These are phyloP conservation scores for Paratilapia polleni DNA, from an alignment of 2,113 vertebrate genomes.

Conservation along the genomic window DNA sequence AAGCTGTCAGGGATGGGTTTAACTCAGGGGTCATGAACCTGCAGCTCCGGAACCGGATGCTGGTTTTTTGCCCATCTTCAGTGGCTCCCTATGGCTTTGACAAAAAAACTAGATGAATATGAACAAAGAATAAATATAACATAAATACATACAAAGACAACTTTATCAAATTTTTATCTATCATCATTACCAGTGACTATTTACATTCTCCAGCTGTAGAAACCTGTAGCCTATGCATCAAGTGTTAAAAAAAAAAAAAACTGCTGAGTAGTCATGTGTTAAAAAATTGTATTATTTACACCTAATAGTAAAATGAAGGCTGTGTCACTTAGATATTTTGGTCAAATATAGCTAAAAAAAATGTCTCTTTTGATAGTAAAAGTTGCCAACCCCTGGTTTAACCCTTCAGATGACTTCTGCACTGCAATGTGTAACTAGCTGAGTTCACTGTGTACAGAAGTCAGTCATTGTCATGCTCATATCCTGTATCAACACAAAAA, in stretches of 20 bases:
- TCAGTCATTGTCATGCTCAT: conserved; percentile 33
- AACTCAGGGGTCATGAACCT: background rate
- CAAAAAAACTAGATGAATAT: background rate
- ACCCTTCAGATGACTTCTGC: conserved; percentile 23
- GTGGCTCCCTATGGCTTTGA: background rate
- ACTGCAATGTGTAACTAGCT: conserved; percentile 37
- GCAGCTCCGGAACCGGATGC: background rate
- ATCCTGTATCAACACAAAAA: conserved; percentile 25
- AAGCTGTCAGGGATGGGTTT: conserved; percentile 41
- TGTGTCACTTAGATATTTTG: background rate
- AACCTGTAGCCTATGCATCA: background rate
- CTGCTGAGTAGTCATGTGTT: background rate
- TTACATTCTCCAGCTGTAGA: background rate
- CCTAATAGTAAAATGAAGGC: background rate
- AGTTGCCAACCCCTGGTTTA: conserved; percentile 15
- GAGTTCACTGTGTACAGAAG: conserved; percentile 13
- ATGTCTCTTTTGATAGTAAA: background rate
- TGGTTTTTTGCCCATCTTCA: background rate
- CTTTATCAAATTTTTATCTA: too few species aligned
- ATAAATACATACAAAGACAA: too few species aligned
- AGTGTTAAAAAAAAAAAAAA: background rate
- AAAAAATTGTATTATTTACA: background rate
- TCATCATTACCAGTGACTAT: fast-evolving
- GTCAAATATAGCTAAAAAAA: background rate
- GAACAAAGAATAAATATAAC: background rate